A percentile compares a stretch with the other conserved stretches of the same genome.
These are phyloP conservation scores for Drosophila tsacasi DNA, from an alignment of 1,140 invertebrate species.

Conservation along the genomic window DNA sequence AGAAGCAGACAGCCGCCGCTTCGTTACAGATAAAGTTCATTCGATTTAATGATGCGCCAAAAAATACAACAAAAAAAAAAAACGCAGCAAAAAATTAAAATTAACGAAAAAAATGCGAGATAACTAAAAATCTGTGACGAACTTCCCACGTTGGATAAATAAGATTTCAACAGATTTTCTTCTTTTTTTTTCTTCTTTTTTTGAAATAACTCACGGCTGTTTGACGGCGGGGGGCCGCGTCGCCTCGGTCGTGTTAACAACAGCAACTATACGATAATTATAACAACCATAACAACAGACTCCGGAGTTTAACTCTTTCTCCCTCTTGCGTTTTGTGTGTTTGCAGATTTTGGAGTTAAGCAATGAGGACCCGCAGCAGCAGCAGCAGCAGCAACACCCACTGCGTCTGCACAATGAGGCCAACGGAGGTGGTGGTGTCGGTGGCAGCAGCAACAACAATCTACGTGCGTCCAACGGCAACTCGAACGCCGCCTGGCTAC, in stretches of 20 bases:
- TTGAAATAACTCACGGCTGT: slow-evolving; percentile 65
- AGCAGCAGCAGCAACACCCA: slow-evolving; percentile 64
- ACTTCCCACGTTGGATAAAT: slow-evolving; percentile 73
- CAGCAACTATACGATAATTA: slow-evolving; percentile 69
- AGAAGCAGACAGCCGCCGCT: slow-evolving; percentile 21
- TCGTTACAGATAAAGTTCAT: slow-evolving; percentile 81
- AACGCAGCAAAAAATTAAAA: slow-evolving; percentile 44
- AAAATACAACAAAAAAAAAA: slow-evolving; percentile 38
- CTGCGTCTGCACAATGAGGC: slow-evolving; percentile 76
- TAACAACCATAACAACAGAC: slow-evolving; percentile 66
- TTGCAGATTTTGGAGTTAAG: slow-evolving; percentile 84
- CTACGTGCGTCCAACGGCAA: slow-evolving; percentile 52
- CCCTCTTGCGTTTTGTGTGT: slow-evolving; percentile 51
- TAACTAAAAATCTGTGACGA: slow-evolving; percentile 51
- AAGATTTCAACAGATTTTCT: slow-evolving; percentile 74
- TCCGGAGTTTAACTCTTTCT: slow-evolving; percentile 62
- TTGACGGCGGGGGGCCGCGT: slow-evolving; percentile 49
- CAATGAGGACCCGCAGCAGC: slow-evolving; percentile 80
- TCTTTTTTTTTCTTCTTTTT: slow-evolving; percentile 27
- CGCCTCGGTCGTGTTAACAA: slow-evolving; percentile 56
- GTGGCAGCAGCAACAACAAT: slow-evolving; percentile 35
- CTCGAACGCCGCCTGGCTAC: slow-evolving; percentile 75
- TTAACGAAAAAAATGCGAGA: slow-evolving; percentile 23
- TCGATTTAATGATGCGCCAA: slow-evolving; percentile 78
- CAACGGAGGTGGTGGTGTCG: slow-evolving; percentile 45